A percentile compares a stretch with the other conserved stretches of the same genome.
These are phyloP conservation scores for Ammodramus savannarum DNA, from an alignment of 2,113 vertebrate species.

Conservation along the genomic window DNA sequence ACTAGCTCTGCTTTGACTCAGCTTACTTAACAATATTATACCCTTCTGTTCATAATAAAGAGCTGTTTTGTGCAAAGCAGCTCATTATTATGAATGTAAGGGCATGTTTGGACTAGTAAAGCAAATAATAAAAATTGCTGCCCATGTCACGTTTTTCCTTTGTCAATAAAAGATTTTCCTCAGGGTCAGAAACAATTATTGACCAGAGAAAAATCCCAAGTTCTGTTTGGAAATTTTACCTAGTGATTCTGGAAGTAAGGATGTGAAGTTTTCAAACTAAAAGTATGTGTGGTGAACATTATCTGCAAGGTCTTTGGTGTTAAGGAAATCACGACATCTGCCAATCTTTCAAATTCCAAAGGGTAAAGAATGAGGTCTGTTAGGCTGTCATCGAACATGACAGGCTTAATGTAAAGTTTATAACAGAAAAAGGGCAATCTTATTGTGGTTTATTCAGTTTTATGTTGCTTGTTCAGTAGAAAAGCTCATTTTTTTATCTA, in stretches of 20 bases:
- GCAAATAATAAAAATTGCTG: slow-evolving; percentile 67
- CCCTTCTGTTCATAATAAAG: slow-evolving; percentile 67
- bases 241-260: background rate
- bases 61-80: slow-evolving; percentile 69
- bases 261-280: slow-evolving; percentile 63
- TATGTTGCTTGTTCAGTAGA: slow-evolving; percentile 88
- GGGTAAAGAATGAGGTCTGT: slow-evolving; percentile 92
- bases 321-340: slow-evolving; percentile 93
- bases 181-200: slow-evolving; percentile 57
- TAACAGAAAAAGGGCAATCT: slow-evolving; percentile 92
- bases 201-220: slow-evolving; percentile 43
- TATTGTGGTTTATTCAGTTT: slow-evolving; percentile 99
- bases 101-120: slow-evolving; percentile 74
- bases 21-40: slow-evolving; percentile 65
- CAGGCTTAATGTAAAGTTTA: slow-evolving; percentile 99
- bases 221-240: slow-evolving; percentile 44
- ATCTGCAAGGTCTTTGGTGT: slow-evolving; percentile 77
- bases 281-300: slow-evolving; percentile 70
- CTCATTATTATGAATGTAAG: slow-evolving; percentile 75
- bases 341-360: slow-evolving; percentile 92
- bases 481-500: slow-evolving; percentile 95
- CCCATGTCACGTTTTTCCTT: slow-evolving; percentile 47
- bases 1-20: slow-evolving; percentile 63
- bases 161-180: slow-evolving; percentile 70
- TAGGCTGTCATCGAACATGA: slow-evolving; percentile 98